Conservation (phyloP, 2,888 invertebrate species). For the Pyrrhosoma nymphula region DNA sequence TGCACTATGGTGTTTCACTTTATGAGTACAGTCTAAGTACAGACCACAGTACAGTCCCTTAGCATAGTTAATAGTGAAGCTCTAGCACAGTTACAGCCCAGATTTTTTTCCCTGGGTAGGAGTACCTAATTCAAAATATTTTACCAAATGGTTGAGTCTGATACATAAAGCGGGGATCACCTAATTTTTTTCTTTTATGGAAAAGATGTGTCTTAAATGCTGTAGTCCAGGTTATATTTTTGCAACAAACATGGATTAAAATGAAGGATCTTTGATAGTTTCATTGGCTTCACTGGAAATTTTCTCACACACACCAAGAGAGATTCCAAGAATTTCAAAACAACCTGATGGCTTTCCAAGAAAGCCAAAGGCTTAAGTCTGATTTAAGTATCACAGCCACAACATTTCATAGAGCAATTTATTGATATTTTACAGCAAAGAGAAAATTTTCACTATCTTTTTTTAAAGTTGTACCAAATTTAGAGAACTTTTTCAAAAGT, state of each 20-base stretch:
- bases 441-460: not conserved
- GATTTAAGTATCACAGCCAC: not conserved
- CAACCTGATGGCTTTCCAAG: not conserved
- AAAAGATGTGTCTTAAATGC: conserved; percentile 4
- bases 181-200: not conserved
- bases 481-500: not conserved
- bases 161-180: not conserved
- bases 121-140: not conserved
- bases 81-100: too few relatives aligned
- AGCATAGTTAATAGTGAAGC: too few relatives aligned
- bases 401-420: not conserved
- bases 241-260: not conserved
- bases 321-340: not conserved
- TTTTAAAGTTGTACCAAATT: not conserved
- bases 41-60: too few relatives aligned
- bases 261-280: not conserved
- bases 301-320: not conserved
- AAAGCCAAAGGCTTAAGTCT: not conserved
- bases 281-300: not conserved
- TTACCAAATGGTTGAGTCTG: not conserved
- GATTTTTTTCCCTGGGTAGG: too few relatives aligned
- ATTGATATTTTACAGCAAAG: not conserved
- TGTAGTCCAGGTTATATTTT: not conserved
- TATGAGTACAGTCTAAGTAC: too few relatives aligned
- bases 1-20: too few relatives aligned